phyloP scores from a whole-genome alignment of 2,888 invertebrate genomes.

The Phanerotoma sp. region DNA sequence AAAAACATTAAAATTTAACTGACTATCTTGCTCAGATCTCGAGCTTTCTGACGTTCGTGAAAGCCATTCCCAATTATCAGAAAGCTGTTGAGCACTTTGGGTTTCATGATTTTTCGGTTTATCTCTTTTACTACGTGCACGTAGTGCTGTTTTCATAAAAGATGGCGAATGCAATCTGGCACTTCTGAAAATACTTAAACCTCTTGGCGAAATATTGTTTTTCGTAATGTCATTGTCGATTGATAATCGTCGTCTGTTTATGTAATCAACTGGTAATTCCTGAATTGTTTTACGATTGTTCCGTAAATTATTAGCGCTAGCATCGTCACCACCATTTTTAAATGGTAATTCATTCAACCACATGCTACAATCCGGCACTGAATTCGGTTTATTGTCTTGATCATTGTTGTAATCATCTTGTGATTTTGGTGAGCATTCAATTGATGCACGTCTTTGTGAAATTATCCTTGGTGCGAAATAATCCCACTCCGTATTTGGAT shows the following conservation, averaged over 20 bases:
- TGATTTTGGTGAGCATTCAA: conserved; percentile 40
- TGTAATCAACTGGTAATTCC: not conserved
- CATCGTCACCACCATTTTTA: too few species aligned
- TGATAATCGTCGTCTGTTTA: too few species aligned
- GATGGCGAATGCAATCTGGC: conserved; percentile 48
- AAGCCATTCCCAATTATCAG: conserved; percentile 51
- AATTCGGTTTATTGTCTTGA: too few species aligned
- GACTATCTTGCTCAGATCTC: conserved; percentile 35
- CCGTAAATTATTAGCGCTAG: too few species aligned
- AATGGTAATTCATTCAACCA: too few species aligned
- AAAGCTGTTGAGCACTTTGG: conserved; percentile 42
- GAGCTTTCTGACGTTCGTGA: conserved; percentile 36
- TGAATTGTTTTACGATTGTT: not conserved
- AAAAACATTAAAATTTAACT: conserved; percentile 17
- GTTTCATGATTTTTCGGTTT: conserved; percentile 34
- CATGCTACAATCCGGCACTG: too few species aligned
- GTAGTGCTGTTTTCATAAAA: conserved; percentile 58
- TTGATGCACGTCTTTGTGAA: conserved; percentile 43
- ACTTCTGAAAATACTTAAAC: conserved; percentile 37
- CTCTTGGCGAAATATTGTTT: conserved; percentile 8
- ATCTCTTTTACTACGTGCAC: conserved; percentile 52
- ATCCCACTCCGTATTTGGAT: conserved; percentile 30
- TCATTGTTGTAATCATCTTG: too few species aligned
- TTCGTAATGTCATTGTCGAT: conserved; percentile 3
- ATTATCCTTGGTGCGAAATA: conserved; percentile 25